phyloP scores from a whole-genome alignment of 2,797 vertebrate species.

The Protosalanx chinensis region DNA sequence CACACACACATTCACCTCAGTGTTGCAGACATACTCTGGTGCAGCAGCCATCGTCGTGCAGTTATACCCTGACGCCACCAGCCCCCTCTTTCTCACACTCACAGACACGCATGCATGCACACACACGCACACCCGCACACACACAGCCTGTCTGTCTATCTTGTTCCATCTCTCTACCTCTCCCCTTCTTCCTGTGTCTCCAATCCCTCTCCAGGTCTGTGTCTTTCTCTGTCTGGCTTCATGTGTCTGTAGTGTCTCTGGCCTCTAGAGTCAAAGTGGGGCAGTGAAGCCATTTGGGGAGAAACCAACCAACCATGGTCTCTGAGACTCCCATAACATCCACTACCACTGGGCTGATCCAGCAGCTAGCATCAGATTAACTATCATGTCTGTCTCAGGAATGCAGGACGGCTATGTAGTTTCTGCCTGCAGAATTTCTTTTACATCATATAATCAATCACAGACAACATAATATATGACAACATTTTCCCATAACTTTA shows the following conservation, averaged over 20 bases:
- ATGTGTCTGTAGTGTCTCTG: constrained; percentile 46
- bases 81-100: constrained; percentile 25
- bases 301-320: constrained; percentile 67
- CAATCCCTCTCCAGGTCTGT: background rate
- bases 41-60: constrained; percentile 36
- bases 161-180: constrained; percentile 30
- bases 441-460: no score
- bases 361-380: constrained; percentile 41
- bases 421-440: no score
- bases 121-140: no score
- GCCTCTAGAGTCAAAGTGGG: constrained; percentile 50
- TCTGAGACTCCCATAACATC: constrained; percentile 46
- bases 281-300: constrained; percentile 60
- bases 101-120: constrained; percentile 14
- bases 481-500: no score
- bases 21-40: constrained; percentile 38
- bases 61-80: constrained; percentile 58
- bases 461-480: no score
- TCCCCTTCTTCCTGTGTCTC: background rate
- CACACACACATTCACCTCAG: constrained; percentile 47
- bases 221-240: constrained; percentile 43
- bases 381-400: constrained; percentile 17
- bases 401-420: background rate
- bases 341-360: constrained; percentile 35
- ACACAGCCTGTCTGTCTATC: constrained; percentile 36